Base-by-base conservation (phyloP, 2,797 vertebrate species). In the Huso huso region DNA sequence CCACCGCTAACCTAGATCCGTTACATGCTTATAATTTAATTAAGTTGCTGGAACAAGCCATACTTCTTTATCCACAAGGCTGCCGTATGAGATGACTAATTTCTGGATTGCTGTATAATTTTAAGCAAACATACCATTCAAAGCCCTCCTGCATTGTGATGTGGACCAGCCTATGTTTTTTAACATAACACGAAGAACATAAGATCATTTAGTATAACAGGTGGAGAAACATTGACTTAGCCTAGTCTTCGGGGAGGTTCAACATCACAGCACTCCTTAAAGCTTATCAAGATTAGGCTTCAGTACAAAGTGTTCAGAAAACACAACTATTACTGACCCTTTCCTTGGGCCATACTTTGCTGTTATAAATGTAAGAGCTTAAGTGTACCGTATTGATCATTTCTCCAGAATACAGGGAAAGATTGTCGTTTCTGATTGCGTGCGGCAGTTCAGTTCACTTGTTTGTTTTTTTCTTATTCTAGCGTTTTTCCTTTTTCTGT, bases 121-220 rank as follows among this genome's bases (percentile, higher is more conserved):
- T 48, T 48, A 55, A 58, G 53, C 4, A 2, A 58, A 59, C 37
- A 6, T 51, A 63, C 65, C 63, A 65, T n/a, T 13, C 8, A 18
- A 59, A 12, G 60, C 65, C 10, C 48, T 52, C 67, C 50, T 49
- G 48, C 15, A 10, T 37, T 48, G 49, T 69, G 74, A 81, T 69
- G 72, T 51, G 4, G 49, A 49, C 65, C 48, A 11, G 7, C 23
- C 11, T 73, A 72, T 77, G 75, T 76, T 73, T 58, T 67, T 66
- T 55, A 51, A 59, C 68, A 73, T 59, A 64, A 58, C 65, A 37
- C 72, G 73, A 66, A 51, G 77, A 72, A 76, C 77, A 70, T 77
- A 72, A 72, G 73, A 68, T 68, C 71, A 68, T 73, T 72, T 61
- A 61, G 62, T 70, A 57, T 71, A 71, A 73, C 48, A 64, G 62